A percentile compares a stretch with the other conserved stretches of the same genome.
These are phyloP conservation scores for Apis mellifera DNA, from an alignment of 1,140 invertebrate species.

Conservation along the genomic window Amel_HAv3.1 CM009936.2:17501501-17502000, in stretches of 20 bases:
- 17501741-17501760: background rate
- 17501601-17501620: no score
- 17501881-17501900: background rate
- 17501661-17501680: no score
- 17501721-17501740: background rate
- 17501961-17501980: conserved; percentile 48
- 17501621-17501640: no score
- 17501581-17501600: background rate
- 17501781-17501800: background rate
- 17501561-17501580: background rate
- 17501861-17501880: background rate
- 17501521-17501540: conserved; percentile 44
- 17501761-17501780: no score
- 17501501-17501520: conserved; percentile 47
- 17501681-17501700: conserved; percentile 3
- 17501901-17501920: background rate
- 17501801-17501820: background rate
- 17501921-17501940: background rate
- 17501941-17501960: background rate
- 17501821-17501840: background rate
- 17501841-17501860: background rate
- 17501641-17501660: no score
- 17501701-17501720: background rate
- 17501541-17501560: conserved; percentile 3
- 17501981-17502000: conserved; percentile 59